phyloP scores from a whole-genome alignment of 1,140 invertebrate species.

The Eriosoma lanigerum region DNA sequence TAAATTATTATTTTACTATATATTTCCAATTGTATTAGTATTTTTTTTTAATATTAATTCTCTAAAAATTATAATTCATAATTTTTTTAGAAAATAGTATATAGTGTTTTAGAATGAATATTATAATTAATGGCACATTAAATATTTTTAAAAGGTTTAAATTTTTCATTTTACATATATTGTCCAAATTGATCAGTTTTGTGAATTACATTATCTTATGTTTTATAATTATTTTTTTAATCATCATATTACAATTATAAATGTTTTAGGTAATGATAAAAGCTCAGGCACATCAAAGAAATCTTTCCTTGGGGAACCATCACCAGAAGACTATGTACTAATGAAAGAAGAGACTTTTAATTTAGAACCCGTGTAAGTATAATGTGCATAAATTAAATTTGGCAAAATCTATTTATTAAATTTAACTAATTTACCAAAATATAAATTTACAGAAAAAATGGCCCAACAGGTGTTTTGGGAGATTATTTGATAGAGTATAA shows the following conservation, averaged over 20 bases:
- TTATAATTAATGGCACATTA: too few species aligned
- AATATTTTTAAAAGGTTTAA: too few species aligned
- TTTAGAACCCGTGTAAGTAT: conserved; percentile 54
- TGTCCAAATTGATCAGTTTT: background rate
- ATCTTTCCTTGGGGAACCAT: conserved; percentile 55
- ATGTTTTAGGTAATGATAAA: conserved; percentile 33
- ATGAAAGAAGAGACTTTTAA: conserved; percentile 57
- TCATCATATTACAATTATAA: background rate
- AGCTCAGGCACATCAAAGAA: conserved; percentile 3
- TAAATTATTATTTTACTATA: too few species aligned
- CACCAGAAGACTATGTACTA: conserved; percentile 56
- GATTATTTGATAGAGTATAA: conserved; percentile 55
- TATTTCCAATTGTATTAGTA: too few species aligned
- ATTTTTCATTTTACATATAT: background rate
- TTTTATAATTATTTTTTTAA: too few species aligned
- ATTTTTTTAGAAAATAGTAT: too few species aligned
- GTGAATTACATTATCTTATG: background rate
- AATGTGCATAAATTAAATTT: background rate
- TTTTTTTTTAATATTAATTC: too few species aligned
- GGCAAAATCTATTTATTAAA: background rate
- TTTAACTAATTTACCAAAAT: background rate
- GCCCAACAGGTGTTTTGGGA: conserved; percentile 53
- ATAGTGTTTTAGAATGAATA: too few species aligned
- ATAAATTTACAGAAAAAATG: conserved; percentile 46
- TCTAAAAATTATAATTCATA: too few species aligned